Conservation (phyloP, 2,888 invertebrate species). For the Synanthedon andrenaeformis region DNA sequence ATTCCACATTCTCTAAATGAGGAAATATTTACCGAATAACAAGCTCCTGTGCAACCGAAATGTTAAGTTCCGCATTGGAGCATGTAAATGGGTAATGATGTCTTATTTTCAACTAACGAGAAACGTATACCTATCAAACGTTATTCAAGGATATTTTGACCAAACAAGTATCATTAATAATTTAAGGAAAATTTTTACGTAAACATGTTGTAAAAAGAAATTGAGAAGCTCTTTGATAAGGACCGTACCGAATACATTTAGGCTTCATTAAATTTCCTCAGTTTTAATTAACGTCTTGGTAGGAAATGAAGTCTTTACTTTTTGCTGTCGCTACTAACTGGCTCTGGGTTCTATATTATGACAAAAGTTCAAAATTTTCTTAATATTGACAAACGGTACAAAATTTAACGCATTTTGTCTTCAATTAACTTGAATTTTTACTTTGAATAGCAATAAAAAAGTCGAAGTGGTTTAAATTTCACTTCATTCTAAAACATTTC, state of each 20-base stretch:
- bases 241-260: conserved; percentile 32
- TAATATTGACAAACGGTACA: too few relatives aligned
- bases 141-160: background rate
- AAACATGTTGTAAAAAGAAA: conserved; percentile 14
- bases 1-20: background rate
- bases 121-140: background rate
- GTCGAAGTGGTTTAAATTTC: too few relatives aligned
- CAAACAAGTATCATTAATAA: background rate
- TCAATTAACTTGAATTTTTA: too few relatives aligned
- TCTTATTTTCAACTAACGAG: background rate
- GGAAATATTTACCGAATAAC: background rate
- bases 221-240: conserved; percentile 30
- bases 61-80: background rate
- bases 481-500: too few relatives aligned
- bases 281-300: conserved; percentile 32
- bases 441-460: too few relatives aligned
- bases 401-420: too few relatives aligned
- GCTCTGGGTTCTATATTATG: too few relatives aligned
- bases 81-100: background rate
- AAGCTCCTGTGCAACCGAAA: background rate
- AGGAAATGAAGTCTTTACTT: conserved; percentile 5
- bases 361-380: too few relatives aligned
- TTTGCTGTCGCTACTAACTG: conserved; percentile 1
- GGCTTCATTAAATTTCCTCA: conserved; percentile 36
- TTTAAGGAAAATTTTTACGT: conserved; percentile 6